Evolutionary conservation across 35 echinoderm and acorn worm genomes (phyloP).

Genomic region (Chiridota heheva): DNA sequence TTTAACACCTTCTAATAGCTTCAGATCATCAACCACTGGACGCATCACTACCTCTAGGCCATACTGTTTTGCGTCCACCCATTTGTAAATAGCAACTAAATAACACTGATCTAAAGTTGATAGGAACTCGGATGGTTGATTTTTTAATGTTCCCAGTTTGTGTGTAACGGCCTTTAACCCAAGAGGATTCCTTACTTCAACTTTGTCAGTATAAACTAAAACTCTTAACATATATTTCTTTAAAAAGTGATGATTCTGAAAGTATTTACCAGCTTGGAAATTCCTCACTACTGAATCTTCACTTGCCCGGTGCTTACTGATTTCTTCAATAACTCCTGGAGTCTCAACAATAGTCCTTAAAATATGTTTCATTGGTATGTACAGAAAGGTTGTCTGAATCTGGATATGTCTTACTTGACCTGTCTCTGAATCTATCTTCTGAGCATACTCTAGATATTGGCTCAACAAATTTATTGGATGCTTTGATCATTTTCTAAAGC

Average conservation of each 20-base stretch:
- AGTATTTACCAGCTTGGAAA: conserved; percentile 42
- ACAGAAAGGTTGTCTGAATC: conserved; percentile 24
- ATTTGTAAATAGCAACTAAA: conserved; percentile 28
- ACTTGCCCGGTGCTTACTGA: neutral
- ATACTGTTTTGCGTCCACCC: conserved; percentile 11
- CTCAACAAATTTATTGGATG: too few species aligned
- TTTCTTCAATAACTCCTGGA: neutral
- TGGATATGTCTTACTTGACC: conserved; percentile 10
- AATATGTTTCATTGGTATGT: conserved; percentile 28
- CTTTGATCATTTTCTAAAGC: too few species aligned
- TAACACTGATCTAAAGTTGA: conserved; percentile 32
- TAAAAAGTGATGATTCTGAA: conserved; percentile 17
- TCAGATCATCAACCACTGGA: conserved; percentile 41
- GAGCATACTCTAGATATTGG: too few species aligned
- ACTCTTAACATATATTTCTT: neutral
- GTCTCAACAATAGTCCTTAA: conserved; percentile 33
- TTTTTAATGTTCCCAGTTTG: conserved; percentile 23
- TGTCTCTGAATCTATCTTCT: too few species aligned
- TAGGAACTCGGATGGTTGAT: conserved; percentile 31
- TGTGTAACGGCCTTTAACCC: conserved; percentile 20
- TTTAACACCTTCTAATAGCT: conserved; percentile 23
- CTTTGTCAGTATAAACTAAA: conserved; percentile 47
- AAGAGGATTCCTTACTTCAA: conserved; percentile 42
- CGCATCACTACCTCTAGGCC: conserved; percentile 3
- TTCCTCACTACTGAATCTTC: conserved; percentile 5